phyloP scores from a whole-genome alignment of 2,888 invertebrate species.

The Sarcophaga caerulescens region DNA sequence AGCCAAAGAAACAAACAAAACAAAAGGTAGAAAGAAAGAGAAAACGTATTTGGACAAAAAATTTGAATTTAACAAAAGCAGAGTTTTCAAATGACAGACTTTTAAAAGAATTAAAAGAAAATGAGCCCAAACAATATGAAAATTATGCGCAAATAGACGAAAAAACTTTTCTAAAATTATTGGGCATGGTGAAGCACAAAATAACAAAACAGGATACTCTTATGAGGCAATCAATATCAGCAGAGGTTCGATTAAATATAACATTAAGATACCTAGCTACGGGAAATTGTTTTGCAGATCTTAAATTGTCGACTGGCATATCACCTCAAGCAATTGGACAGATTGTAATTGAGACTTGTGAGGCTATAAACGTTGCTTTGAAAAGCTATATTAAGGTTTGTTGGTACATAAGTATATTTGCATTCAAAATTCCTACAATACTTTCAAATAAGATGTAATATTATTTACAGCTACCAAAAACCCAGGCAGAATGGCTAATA shows the following conservation, averaged over 20 bases:
- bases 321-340: slow-evolving; percentile 30
- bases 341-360: slow-evolving; percentile 20
- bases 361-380: neutral
- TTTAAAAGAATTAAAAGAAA: slow-evolving; percentile 28
- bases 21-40: neutral
- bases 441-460: neutral
- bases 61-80: slow-evolving; percentile 13
- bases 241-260: slow-evolving; percentile 19
- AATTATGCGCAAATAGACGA: slow-evolving; percentile 5
- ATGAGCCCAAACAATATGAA: slow-evolving; percentile 11
- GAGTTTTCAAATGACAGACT: slow-evolving; percentile 23
- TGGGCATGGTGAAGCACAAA: slow-evolving; percentile 11
- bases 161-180: slow-evolving; percentile 18
- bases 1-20: neutral
- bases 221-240: slow-evolving; percentile 32
- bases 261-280: slow-evolving; percentile 20
- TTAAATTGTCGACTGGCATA: slow-evolving; percentile 17
- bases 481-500: slow-evolving; percentile 12
- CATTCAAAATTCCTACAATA: neutral
- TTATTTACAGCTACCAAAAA: slow-evolving; percentile 5
- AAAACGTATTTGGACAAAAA: slow-evolving; percentile 22
- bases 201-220: slow-evolving; percentile 32
- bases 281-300: slow-evolving; percentile 12
- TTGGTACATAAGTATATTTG: too few relatives aligned
- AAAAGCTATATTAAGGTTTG: neutral